These are phyloP conservation scores for Amiota minor DNA, from an alignment of 2,888 invertebrate species.

Conservation along the genomic window DNA sequence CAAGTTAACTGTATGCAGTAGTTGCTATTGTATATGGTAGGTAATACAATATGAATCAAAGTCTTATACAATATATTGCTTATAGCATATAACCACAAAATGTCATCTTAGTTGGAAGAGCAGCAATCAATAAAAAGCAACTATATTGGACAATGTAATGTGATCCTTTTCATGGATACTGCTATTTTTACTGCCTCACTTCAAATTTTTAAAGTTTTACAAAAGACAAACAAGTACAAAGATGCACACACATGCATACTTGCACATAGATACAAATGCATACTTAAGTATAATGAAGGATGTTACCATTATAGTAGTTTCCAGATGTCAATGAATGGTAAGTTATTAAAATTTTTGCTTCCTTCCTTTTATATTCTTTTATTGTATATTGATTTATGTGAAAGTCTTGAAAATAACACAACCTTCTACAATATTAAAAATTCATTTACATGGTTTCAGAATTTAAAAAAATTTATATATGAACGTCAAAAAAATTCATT, in stretches of 20 bases:
- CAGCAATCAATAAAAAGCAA: too few relatives aligned
- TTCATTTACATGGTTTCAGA: too few relatives aligned
- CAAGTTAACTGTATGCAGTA: slow-evolving; percentile 25
- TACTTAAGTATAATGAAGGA: slow-evolving; percentile 10
- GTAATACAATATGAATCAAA: slow-evolving; percentile 2
- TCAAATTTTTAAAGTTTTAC: neutral
- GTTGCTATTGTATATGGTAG: slow-evolving; percentile 11
- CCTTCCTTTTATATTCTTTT: neutral
- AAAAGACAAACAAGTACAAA: neutral
- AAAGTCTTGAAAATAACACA: too few relatives aligned
- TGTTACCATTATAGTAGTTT: neutral
- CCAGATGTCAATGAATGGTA: neutral
- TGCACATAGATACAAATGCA: too few relatives aligned
- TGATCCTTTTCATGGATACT: slow-evolving; percentile 28
- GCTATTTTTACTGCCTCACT: neutral
- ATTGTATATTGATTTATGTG: too few relatives aligned
- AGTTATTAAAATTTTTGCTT: slow-evolving; percentile 4
- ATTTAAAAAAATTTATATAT: neutral
- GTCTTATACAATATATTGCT: neutral
- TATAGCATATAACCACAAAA: slow-evolving; percentile 23
- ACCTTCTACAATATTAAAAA: too few relatives aligned
- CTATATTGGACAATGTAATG: slow-evolving; percentile 15
- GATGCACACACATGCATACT: neutral
- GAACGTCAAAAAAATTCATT: slow-evolving; percentile 14
- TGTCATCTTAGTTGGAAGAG: neutral